These are phyloP conservation scores for Oedothorax gibbosus DNA, from an alignment of 1,140 invertebrate species.

Conservation along the genomic window DNA sequence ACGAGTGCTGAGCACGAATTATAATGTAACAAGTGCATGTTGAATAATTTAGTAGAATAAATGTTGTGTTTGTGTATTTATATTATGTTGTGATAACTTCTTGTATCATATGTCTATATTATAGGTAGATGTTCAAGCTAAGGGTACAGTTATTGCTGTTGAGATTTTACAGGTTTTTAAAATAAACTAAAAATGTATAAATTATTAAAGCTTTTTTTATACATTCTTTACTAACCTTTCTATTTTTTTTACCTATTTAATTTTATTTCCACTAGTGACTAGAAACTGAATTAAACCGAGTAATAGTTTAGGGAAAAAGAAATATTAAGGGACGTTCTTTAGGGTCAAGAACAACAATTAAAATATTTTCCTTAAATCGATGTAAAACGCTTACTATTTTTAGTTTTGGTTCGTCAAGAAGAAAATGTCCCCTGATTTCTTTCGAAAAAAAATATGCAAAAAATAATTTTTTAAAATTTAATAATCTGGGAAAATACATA, in stretches of 20 bases:
- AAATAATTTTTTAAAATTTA: too few species aligned
- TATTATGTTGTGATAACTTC: not conserved
- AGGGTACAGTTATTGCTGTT: not conserved
- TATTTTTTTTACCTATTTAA: not conserved
- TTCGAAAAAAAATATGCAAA: too few species aligned
- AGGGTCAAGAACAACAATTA: too few species aligned
- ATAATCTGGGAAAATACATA: too few species aligned
- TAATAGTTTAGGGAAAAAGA: too few species aligned
- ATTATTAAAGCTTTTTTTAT: not conserved
- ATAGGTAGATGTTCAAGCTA: not conserved
- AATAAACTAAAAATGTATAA: not conserved
- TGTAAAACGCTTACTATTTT: too few species aligned
- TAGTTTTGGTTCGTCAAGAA: too few species aligned
- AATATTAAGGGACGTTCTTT: too few species aligned
- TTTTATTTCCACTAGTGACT: too few species aligned
- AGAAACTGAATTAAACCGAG: too few species aligned
- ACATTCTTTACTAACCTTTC: not conserved
- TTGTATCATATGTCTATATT: not conserved
- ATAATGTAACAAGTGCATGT: not conserved
- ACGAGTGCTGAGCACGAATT: not conserved
- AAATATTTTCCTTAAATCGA: too few species aligned
- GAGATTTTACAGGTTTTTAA: not conserved
- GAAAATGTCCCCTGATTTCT: too few species aligned
- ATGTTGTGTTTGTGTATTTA: conserved; percentile 28
- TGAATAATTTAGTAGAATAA: not conserved